Conservation (phyloP, 2,113 vertebrate genomes). For the Ginglymostoma cirratum region DNA sequence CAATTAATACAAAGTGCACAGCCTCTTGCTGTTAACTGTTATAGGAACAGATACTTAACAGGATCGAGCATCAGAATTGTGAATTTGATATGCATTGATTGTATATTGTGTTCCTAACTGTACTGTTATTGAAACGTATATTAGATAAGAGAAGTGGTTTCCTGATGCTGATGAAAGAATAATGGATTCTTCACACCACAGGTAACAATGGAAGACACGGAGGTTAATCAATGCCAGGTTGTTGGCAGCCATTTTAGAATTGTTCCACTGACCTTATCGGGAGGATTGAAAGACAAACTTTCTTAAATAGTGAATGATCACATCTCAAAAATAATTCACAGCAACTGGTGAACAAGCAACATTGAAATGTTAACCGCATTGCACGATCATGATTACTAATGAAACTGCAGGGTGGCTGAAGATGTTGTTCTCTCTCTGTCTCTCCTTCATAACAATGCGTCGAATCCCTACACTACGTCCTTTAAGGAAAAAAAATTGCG, state of each 20-base stretch:
- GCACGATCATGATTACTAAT: not conserved
- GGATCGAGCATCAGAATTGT: not conserved
- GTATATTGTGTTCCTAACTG: not conserved
- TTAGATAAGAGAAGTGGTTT: not conserved
- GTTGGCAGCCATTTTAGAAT: not conserved
- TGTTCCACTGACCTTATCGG: not conserved
- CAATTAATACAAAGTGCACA: slow-evolving; percentile 24
- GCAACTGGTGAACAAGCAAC: not conserved
- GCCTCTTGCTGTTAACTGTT: slow-evolving; percentile 5
- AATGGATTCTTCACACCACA: not conserved
- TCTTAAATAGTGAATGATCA: not conserved
- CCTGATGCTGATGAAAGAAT: slow-evolving; percentile 17
- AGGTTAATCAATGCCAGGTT: not conserved
- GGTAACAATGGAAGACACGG: not conserved
- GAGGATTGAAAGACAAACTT: not conserved
- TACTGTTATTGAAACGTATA: not conserved
- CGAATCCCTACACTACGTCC: not conserved
- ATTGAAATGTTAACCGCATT: not conserved
- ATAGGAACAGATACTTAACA: slow-evolving; percentile 30
- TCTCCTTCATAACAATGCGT: not conserved
- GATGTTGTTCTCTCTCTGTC: not conserved
- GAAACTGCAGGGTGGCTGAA: not conserved
- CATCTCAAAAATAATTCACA: not conserved
- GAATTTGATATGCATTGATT: slow-evolving; percentile 36
- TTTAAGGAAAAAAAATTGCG: not conserved